Base-by-base conservation (phyloP, 2,113 vertebrate genomes). In the Gambusia holbrooki region DNA sequence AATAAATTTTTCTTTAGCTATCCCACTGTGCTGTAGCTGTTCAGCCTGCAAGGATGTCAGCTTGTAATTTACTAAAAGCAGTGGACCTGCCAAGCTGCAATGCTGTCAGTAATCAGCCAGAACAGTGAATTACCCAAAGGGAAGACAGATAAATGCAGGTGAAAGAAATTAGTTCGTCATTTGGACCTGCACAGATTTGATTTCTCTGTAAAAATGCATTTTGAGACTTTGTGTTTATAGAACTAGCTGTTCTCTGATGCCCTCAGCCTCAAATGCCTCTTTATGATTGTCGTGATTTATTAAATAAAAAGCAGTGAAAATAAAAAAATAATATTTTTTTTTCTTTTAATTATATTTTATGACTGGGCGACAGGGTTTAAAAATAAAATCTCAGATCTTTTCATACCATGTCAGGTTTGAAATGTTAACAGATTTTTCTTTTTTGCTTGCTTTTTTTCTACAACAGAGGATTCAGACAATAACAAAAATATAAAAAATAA, bases 211-310 rank as follows among this genome's bases (percentile, higher is more conserved):
- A 58, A 22, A 58, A n/a, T n/a, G 22, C 51, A 58, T 25, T 22
- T 51, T 22, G 1, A 19, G 48, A 22, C 48, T 6, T 8, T 6
- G 51, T 58, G 51, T 58, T 58, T 58, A 40, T 3, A 62, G 69
- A 71, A 65, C 64, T 77, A 84, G 80, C 82, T 92, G 83, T 80
- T 89, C 74, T 66, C 81, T 66, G 71, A 74, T 81, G 80, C 73
- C 61, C 69, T 75, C n/a, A 83, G n/a, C 74, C 61, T 40, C 62
- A 63, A 62, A 67, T 69, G 58, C 73, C 60, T 63, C 32, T 9
- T 54, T 80, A 33, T 12, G 32, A 32, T 30, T 45, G 11, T 63
- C 45, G 35, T 75, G 54, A 37, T 70, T 28, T 37, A 37, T 9
- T 9, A 37, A 37, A 37, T 10, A 37, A 11, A 37, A 11, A 37